Conservation (phyloP, 1,140 invertebrate species). For the Bombus sibiricus region DNA sequence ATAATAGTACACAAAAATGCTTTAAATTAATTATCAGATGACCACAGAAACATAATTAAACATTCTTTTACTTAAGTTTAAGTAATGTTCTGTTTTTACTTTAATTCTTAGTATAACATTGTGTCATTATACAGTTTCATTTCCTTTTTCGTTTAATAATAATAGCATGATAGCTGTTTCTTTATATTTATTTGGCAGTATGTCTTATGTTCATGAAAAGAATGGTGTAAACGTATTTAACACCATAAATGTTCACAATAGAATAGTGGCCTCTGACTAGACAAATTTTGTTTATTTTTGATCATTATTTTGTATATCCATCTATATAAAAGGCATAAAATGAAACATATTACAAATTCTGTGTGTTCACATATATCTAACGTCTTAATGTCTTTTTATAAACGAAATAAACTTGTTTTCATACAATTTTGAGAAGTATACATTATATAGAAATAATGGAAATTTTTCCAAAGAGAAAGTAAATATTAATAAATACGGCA, state of each 20-base stretch:
- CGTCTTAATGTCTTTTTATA: slow-evolving; percentile 28
- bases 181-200: slow-evolving; percentile 35
- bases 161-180: neutral
- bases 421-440: slow-evolving; percentile 18
- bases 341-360: neutral
- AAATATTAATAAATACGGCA: slow-evolving; percentile 25
- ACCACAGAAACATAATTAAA: slow-evolving; percentile 27
- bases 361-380: slow-evolving; percentile 10
- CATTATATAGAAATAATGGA: slow-evolving; percentile 5
- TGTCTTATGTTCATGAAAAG: neutral
- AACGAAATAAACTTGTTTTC: slow-evolving; percentile 2
- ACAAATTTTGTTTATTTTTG: slow-evolving; percentile 2
- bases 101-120: neutral
- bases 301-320: slow-evolving; percentile 12
- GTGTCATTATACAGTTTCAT: neutral
- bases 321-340: slow-evolving; percentile 11
- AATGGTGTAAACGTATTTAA: neutral
- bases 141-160: neutral
- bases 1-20: slow-evolving; percentile 16
- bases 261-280: slow-evolving; percentile 33
- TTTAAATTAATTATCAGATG: slow-evolving; percentile 34
- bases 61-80: neutral
- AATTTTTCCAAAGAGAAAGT: neutral
- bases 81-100: neutral
- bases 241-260: neutral